Conservation (phyloP, 2,888 invertebrate genomes). For the Rugalucina vietnamica region DNA sequence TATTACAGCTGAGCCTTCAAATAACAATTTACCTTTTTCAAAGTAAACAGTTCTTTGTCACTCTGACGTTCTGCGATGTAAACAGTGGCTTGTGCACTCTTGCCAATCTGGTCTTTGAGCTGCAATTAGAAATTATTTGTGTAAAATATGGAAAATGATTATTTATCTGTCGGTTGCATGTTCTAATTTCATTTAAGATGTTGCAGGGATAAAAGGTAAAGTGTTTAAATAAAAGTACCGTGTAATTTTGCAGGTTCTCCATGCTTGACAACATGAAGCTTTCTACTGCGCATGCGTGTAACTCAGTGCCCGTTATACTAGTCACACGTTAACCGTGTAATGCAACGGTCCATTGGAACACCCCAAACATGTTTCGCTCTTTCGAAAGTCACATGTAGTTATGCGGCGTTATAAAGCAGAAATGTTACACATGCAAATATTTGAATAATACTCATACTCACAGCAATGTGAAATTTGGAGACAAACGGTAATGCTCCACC, state of each 20-base stretch:
- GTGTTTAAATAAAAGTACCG: constrained; percentile 52
- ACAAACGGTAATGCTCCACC: too few species aligned
- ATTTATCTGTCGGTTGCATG: not conserved
- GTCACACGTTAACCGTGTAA: too few species aligned
- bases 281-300: constrained; percentile 71
- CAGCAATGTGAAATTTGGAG: too few species aligned
- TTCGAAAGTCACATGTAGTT: too few species aligned
- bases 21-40: constrained; percentile 81
- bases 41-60: constrained; percentile 73
- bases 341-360: too few species aligned
- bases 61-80: constrained; percentile 72
- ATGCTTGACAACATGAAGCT: constrained; percentile 79
- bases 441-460: too few species aligned
- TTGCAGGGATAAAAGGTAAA: not conserved
- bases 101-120: constrained; percentile 78
- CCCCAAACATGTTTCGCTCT: too few species aligned
- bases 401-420: too few species aligned
- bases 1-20: too few species aligned
- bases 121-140: constrained; percentile 56
- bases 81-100: constrained; percentile 79
- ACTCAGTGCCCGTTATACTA: too few species aligned
- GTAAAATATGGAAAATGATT: not conserved
- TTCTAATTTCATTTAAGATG: not conserved
- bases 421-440: too few species aligned
- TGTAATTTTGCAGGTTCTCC: constrained; percentile 78